phyloP scores from a whole-genome alignment of 2,888 invertebrate genomes.

The Cheilosia vernalis region DNA sequence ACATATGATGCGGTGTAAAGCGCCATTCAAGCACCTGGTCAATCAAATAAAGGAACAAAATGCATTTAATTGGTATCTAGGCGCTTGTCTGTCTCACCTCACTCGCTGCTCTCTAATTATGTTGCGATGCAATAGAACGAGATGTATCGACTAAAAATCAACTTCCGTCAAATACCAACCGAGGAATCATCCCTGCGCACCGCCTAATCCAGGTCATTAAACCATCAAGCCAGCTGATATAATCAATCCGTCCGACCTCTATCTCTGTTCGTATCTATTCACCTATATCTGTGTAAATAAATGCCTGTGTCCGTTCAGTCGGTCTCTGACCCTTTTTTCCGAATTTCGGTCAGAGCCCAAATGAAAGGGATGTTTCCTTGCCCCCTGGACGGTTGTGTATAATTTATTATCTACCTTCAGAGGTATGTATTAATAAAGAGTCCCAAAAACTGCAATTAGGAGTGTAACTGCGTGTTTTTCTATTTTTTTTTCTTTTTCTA shows the following conservation, averaged over 20 bases:
- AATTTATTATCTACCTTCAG: slow-evolving; percentile 55
- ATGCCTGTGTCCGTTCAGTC: slow-evolving; percentile 33
- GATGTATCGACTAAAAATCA: slow-evolving; percentile 52
- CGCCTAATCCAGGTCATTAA: slow-evolving; percentile 55
- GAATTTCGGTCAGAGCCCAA: slow-evolving; percentile 11
- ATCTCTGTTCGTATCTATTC: not conserved
- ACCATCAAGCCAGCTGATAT: slow-evolving; percentile 67
- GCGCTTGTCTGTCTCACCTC: slow-evolving; percentile 29
- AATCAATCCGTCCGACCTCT: slow-evolving; percentile 45
- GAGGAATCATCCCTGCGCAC: slow-evolving; percentile 34
- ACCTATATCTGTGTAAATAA: slow-evolving; percentile 11
- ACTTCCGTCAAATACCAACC: slow-evolving; percentile 58
- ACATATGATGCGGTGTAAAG: not conserved
- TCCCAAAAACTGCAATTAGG: slow-evolving; percentile 64
- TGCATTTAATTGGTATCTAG: slow-evolving; percentile 31
- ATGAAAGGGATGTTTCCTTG: slow-evolving; percentile 33
- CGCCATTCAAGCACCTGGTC: slow-evolving; percentile 38
- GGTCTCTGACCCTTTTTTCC: slow-evolving; percentile 44
- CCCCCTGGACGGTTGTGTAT: slow-evolving; percentile 4
- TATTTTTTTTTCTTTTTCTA: not conserved
- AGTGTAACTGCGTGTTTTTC: slow-evolving; percentile 2
- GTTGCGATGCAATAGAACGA: slow-evolving; percentile 16
- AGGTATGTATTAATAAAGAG: slow-evolving; percentile 60
- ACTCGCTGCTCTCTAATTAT: slow-evolving; percentile 46
- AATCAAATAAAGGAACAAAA: not conserved